These are phyloP conservation scores for Tretioscincus oriximinensis DNA, from an alignment of 2,113 vertebrate species.

Conservation along the genomic window DNA sequence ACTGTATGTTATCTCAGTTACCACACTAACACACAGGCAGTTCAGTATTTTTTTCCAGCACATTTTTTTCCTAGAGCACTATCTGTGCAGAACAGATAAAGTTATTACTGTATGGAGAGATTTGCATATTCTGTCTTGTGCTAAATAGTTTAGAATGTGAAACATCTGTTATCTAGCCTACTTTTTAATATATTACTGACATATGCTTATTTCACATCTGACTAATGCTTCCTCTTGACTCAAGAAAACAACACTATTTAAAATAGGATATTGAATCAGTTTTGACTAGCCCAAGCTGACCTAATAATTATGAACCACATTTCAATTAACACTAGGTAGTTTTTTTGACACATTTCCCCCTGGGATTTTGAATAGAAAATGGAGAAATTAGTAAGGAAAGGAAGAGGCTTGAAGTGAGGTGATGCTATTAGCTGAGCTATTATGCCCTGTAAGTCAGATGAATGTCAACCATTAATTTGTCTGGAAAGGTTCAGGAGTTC, in stretches of 20 bases:
- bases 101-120: conserved; percentile 2
- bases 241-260: conserved; percentile 54
- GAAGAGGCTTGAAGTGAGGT: conserved; percentile 33
- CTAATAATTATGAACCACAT: conserved; percentile 71
- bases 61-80: neutral
- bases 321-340: conserved; percentile 64
- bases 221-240: conserved; percentile 41
- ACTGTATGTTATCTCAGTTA: neutral
- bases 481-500: neutral
- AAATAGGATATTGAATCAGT: conserved; percentile 63
- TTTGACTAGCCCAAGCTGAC: conserved; percentile 65
- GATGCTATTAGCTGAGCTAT: neutral
- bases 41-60: neutral
- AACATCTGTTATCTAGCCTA: conserved; percentile 25
- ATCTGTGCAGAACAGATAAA: conserved; percentile 14
- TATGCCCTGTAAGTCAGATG: neutral
- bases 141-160: conserved; percentile 35
- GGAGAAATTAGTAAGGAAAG: conserved; percentile 26
- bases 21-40: neutral
- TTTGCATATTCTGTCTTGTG: conserved; percentile 17
- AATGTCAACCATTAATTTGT: neutral
- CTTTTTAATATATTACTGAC: conserved; percentile 42
- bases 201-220: conserved; percentile 26
- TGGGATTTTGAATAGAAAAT: conserved; percentile 52
- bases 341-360: conserved; percentile 63